phyloP scores from a whole-genome alignment of 2,888 invertebrate species.

The Coecobrya sp. region DNA sequence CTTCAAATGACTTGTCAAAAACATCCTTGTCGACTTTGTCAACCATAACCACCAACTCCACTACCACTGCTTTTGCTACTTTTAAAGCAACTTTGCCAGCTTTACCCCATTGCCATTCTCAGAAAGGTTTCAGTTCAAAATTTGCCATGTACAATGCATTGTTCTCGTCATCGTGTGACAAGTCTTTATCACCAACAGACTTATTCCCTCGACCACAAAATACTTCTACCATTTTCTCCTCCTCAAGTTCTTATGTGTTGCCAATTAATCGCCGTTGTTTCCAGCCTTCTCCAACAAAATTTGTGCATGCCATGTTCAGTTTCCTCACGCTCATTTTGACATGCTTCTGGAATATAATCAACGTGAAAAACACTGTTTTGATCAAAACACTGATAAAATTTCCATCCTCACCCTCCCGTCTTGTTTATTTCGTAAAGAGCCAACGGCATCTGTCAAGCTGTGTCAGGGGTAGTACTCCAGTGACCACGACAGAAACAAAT shows the following conservation, averaged over 20 bases:
- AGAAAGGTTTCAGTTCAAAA: conserved; percentile 57
- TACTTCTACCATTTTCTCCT: conserved; percentile 5
- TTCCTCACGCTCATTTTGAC: conserved; percentile 34
- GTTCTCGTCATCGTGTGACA: conserved; percentile 2
- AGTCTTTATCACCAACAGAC: conserved; percentile 8
- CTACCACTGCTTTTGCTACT: not conserved
- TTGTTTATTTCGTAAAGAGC: conserved; percentile 47
- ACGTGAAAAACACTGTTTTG: conserved; percentile 9
- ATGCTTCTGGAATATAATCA: conserved; percentile 44
- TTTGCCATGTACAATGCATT: conserved; percentile 34
- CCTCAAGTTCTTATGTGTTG: conserved; percentile 31
- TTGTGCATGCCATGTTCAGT: conserved; percentile 43
- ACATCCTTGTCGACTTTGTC: conserved; percentile 38
- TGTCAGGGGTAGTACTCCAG: conserved; percentile 11
- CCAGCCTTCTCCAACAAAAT: conserved; percentile 20
- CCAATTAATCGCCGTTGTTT: conserved; percentile 50
- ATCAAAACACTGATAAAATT: conserved; percentile 36
- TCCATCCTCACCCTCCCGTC: not conserved
- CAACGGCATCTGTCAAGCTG: conserved; percentile 64
- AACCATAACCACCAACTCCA: conserved; percentile 4
- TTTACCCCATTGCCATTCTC: conserved; percentile 27
- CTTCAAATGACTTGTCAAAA: conserved; percentile 70
- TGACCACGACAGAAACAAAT: conserved; percentile 55
- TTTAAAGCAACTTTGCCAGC: conserved; percentile 21
- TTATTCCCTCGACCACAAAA: conserved; percentile 53